Evolutionary conservation across 2,797 vertebrate species (phyloP).

Genomic region (Gymnopithys bicolor): DNA sequence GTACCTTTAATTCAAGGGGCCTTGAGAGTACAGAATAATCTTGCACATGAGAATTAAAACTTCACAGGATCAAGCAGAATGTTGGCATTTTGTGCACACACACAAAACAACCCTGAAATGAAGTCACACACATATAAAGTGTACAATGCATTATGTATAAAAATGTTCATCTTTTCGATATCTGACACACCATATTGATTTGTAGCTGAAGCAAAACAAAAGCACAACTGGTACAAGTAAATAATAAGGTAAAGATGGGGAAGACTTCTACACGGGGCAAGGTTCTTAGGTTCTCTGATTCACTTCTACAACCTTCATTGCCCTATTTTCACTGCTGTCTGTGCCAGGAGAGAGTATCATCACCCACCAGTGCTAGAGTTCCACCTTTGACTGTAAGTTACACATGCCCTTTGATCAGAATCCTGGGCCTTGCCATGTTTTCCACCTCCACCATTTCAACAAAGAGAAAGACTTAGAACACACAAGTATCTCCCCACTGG

Average conservation of each 20-base stretch:
- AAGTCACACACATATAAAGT: background rate
- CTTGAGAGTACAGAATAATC: background rate
- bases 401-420: background rate
- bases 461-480: background rate
- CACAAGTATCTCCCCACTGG: fast-evolving
- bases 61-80: background rate
- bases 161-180: background rate
- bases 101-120: background rate
- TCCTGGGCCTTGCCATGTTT: background rate
- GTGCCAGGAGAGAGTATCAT: background rate
- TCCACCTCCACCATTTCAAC: background rate
- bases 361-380: background rate
- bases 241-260: background rate
- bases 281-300: background rate
- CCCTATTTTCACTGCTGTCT: background rate
- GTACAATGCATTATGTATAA: background rate
- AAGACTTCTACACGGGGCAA: background rate
- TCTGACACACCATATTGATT: background rate
- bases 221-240: background rate
- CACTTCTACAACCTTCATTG: background rate
- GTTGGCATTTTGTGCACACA: background rate
- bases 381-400: background rate
- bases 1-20: background rate
- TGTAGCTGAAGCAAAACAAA: background rate
- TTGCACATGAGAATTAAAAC: background rate